Evolutionary conservation across 2,888 invertebrate species (phyloP).

Genomic region (Heliconius aoede): DNA sequence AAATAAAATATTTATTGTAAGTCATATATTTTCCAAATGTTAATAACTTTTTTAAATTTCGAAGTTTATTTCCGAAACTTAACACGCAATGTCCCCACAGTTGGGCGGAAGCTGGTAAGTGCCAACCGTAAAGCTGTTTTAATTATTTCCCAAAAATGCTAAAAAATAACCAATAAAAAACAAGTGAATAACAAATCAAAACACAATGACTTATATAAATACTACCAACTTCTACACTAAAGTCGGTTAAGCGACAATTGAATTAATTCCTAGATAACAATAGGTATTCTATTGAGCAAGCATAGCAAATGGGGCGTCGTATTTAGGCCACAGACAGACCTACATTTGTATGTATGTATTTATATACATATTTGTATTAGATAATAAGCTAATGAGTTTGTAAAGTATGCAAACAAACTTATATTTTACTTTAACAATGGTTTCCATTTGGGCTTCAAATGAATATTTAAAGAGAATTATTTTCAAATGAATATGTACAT

Average conservation of each 20-base stretch:
- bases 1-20: background rate
- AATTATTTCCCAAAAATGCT: background rate
- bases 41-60: background rate
- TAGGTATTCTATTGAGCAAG: conserved; percentile 33
- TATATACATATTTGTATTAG: conserved; percentile 27
- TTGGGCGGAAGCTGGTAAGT: background rate
- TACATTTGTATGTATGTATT: conserved; percentile 23
- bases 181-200: background rate
- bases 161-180: background rate
- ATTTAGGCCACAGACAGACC: conserved; percentile 26
- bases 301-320: conserved; percentile 31
- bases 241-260: conserved; percentile 24
- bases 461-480: background rate
- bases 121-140: background rate
- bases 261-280: conserved; percentile 35
- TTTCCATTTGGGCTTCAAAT: background rate
- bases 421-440: conserved; percentile 9
- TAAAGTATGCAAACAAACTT: background rate
- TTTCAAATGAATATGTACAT: no score
- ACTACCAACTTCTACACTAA: background rate
- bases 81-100: background rate
- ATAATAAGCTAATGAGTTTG: conserved; percentile 26
- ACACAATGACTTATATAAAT: background rate
- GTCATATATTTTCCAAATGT: background rate
- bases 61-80: background rate